Base-by-base conservation (phyloP, 2,888 invertebrate species). In the Volucella inflata region DNA sequence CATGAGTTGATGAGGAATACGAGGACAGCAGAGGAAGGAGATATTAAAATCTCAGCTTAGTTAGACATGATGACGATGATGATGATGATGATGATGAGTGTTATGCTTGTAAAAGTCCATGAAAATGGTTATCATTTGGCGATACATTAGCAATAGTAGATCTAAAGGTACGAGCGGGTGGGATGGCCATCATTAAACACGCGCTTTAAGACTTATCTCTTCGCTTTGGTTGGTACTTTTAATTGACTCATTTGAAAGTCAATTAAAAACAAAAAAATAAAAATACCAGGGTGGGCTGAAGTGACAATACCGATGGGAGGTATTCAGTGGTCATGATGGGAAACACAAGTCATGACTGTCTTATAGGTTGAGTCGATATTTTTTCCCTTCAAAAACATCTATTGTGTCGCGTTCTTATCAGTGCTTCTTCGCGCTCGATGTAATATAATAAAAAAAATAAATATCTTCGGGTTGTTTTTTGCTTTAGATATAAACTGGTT, bases 221-320 rank as follows among this genome's bases (percentile, higher is more conserved):
- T 48, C 62, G 68, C 78, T 77, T 42, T 67, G 67, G 72, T 82
- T 82, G 77, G 72, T 40, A 65, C 64, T 83, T 78, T 84, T 84
- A 84, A 84, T 84, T 79, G 84, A 71, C 79, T 84, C 84, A 71
- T 84, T 84, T 79, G 79, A 71, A 76, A 79, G 84, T 84, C 79
- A 79, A 79, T 84, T 79, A 84, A 84, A 64, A 72, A 46, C 16
- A 55, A 53, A 68, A 53, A 62, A 62, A 60, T 21, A 46, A 64
- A 64, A 48, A 64, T 16, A 67, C 53, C 77, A 67, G 60, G 77
- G 77, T 77, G 64, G 55, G 67, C 72, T 72, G n/a, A 77, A 77
- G 50, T 50, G 42, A 78, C 67, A 64, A 64, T 74, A 50, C 16
- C 46, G 44, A 60, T 55, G 50, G 67, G 65, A 36, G 10, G 50